Evolutionary conservation across 2,888 invertebrate species (phyloP).

Genomic region (Pachydiplax longipennis): DNA sequence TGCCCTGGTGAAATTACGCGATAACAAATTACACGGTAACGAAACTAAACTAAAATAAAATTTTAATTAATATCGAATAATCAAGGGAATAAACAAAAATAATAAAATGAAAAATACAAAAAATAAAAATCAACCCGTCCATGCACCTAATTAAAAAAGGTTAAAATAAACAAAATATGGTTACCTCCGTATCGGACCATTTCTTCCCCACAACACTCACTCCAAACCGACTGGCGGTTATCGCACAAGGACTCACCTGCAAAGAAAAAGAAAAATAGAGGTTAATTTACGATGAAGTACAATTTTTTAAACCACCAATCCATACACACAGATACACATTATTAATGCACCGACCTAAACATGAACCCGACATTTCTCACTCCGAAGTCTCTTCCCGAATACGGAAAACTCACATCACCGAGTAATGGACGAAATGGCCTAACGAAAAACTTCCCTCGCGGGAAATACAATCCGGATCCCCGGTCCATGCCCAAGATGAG

Average conservation of each 20-base stretch:
- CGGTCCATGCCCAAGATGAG: neutral
- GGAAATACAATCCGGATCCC: neutral
- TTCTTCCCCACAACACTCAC: constrained; percentile 38
- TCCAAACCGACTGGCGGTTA: constrained; percentile 43
- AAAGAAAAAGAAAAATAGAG: neutral
- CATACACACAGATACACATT: neutral
- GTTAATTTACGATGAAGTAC: neutral
- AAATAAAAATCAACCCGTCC: neutral
- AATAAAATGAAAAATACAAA: neutral
- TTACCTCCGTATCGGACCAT: constrained; percentile 41
- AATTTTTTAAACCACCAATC: neutral
- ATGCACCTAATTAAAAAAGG: neutral
- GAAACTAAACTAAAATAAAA: too few relatives aligned
- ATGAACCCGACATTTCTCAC: neutral
- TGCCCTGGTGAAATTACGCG: too few relatives aligned
- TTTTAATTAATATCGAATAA: too few relatives aligned
- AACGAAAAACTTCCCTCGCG: neutral
- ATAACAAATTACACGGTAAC: too few relatives aligned
- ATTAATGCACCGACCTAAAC: neutral
- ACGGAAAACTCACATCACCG: neutral
- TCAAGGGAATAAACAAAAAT: neutral
- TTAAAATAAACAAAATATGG: neutral
- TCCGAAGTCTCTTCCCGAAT: neutral
- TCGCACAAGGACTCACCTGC: constrained; percentile 36
- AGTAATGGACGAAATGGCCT: neutral